Conservation (phyloP, 1,140 invertebrate genomes). For the Latrodectus geometricus region DNA sequence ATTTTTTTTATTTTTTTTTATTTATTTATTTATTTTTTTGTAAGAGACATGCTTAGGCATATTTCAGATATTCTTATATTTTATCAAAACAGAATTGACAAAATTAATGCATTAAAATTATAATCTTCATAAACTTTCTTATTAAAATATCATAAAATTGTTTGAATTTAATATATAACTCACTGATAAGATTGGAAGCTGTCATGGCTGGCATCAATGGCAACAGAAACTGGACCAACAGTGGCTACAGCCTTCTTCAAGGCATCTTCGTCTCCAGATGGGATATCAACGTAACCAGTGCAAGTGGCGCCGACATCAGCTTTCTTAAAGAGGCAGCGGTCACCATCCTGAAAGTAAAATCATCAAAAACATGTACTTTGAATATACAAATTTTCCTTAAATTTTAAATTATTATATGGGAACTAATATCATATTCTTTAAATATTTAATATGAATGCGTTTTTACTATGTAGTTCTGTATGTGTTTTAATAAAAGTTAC, state of each 20-base stretch:
- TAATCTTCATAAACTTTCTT: too few relatives aligned
- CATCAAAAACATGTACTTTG: neutral
- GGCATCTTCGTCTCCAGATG: conserved; percentile 67
- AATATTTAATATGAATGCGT: too few relatives aligned
- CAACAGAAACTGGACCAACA: conserved; percentile 69
- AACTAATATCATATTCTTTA: too few relatives aligned
- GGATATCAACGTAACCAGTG: conserved; percentile 71
- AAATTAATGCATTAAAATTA: too few relatives aligned
- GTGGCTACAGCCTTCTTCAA: conserved; percentile 68
- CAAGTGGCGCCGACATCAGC: conserved; percentile 70
- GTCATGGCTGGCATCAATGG: conserved; percentile 68
- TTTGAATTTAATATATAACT: neutral
- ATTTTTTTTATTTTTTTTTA: too few relatives aligned
- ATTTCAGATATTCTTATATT: too few relatives aligned
- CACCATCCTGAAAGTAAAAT: conserved; percentile 63
- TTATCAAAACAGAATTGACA: too few relatives aligned
- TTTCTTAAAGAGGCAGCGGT: conserved; percentile 9
- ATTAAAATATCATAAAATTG: too few relatives aligned
- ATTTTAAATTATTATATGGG: neutral
- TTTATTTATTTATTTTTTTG: too few relatives aligned
- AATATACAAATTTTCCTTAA: neutral
- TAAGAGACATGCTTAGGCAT: too few relatives aligned
- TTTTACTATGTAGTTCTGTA: too few relatives aligned
- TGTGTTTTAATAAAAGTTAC: too few relatives aligned
- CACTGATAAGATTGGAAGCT: neutral